Percentiles rank a stretch among this genome's conserved stretches.
Conservation (phyloP, 2,113 vertebrate genomes). For the Sphaerodactylus townsendi region DNA sequence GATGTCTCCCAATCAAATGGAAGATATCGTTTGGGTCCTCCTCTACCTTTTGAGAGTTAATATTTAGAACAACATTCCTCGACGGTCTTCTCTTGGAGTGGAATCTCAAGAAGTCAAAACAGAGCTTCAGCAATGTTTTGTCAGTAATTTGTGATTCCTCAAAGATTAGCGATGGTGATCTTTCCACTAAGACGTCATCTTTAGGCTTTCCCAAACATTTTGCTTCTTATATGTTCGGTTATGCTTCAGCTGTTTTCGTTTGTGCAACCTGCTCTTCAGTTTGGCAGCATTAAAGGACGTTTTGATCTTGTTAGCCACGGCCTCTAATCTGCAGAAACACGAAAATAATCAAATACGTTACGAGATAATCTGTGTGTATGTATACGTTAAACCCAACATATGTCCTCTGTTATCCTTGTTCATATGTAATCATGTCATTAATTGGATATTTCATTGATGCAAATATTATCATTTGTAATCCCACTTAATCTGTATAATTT, state of each 20-base stretch:
- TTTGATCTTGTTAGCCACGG: conserved; percentile 75
- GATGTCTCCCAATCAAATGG: conserved; percentile 41
- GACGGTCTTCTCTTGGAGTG: not conserved
- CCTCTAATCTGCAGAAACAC: conserved; percentile 70
- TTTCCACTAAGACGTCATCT: conserved; percentile 56
- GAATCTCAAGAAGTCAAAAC: conserved; percentile 54
- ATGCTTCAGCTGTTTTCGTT: conserved; percentile 63
- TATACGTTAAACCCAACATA: conserved; percentile 1
- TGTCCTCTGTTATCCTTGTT: not conserved
- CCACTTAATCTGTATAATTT: not conserved
- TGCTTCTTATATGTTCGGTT: conserved; percentile 70
- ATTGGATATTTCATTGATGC: not conserved
- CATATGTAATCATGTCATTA: not conserved
- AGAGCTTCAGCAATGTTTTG: conserved; percentile 38
- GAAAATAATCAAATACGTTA: conserved; percentile 24
- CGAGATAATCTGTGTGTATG: not conserved
- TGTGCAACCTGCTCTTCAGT: conserved; percentile 67
- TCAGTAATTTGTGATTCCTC: conserved; percentile 10
- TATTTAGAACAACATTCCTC: conserved; percentile 23
- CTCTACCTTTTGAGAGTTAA: conserved; percentile 34
- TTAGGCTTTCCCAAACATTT: conserved; percentile 49
- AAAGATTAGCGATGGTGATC: conserved; percentile 8
- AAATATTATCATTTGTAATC: not conserved
- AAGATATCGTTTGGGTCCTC: conserved; percentile 18
- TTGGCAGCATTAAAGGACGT: conserved; percentile 68